Base-by-base conservation (phyloP, 2,113 vertebrate species). In the Crotophaga sulcirostris region DNA sequence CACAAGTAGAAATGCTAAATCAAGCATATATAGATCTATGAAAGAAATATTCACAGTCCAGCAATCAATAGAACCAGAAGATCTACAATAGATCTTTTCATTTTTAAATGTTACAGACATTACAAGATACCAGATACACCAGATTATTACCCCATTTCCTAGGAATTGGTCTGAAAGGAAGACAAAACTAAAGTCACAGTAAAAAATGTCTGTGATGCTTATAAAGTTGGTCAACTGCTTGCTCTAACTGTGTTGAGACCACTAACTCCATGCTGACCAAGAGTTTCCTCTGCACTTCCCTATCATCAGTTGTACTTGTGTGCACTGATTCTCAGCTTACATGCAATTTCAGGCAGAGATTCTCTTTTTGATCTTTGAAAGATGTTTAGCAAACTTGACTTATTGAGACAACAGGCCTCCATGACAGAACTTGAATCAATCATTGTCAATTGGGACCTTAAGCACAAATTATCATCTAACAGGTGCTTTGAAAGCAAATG, bases 401-500 rank as follows among this genome's bases (percentile, higher is more conserved):
- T 87, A 62, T 54, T 79, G 62, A 91, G 90, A 52, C 85, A 94
- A 56, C 17, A 34, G 51, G 19, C 49, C 54, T 91, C 54, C 44
- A 26, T 58, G 70, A 45, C 84, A 80, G 58, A 90, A 85, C 78
- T 73, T 49, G 79, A 82, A 94, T 85, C 84, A 79, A 44, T 77
- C 79, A 78, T 23, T 72, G 87, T 87, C 90, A 94, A n/a, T 40
- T 36, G 58, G 40, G 51, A 93, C 80, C 11, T 92, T 86, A 73
- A 66, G 25, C 78, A 92, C 70, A 85, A 88, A 87, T 87, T 87
- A 82, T 66, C 44, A 64, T 69, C 70, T 89, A 82, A 87, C 62
- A 58, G 54, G 29, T 85, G 74, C 70, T 92, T 83, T 90, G 90
- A 79, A 93, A 90, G 82, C 79, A 92, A 91, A 93, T 64, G 36